Base-by-base conservation (phyloP, 2,797 vertebrate genomes). In the Caiman crocodilus region DNA sequence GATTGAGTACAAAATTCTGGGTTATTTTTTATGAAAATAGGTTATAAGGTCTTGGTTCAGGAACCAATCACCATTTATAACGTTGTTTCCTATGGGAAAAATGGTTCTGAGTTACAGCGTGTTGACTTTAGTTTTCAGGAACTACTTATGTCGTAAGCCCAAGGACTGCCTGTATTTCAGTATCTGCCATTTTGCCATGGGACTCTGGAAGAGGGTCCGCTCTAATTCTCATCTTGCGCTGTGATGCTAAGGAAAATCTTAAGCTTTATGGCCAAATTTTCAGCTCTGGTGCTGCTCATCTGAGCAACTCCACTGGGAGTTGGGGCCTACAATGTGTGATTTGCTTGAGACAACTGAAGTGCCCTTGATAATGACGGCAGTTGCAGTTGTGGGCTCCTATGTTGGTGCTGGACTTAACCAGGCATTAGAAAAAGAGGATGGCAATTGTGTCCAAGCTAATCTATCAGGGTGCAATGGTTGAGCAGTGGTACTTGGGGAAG, bases 251-350 rank as follows among this genome's bases (percentile, higher is more conserved):
- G 20, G 10, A 71, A 71, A 71, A 35, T 25, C 67, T 35, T 21
- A 71, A 71, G 35, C 30, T 6, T 20, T 71, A 35, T 71, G 67
- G 7, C 32, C 67, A 71, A 42, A 71, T 71, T 71, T 71, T 71
- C 67, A 35, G 32, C 20, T 42, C 5, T 71, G 67, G 42, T 50
- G 9, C 42, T 50, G 42, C 42, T 10, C 42, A 50, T 50, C 42
- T 50, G 42, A 50, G 9, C 42, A 50, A 50, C 42, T 50, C 42
- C 42, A 10, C 42, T 11, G 42, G 42, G 42, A 50, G 42, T 50
- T 50, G 42, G 42, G 42, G 16, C 61, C 58, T 25, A 35, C 0
- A 0, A 28, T 71, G 35, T 23, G 11, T 18, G 15, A 18, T 30
- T 20, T 32, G 35, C 7, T 57, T 71, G 67, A 35, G 21, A 30